Conservation (phyloP, 2,113 vertebrate species). For the Eulemur macaco region DNA sequence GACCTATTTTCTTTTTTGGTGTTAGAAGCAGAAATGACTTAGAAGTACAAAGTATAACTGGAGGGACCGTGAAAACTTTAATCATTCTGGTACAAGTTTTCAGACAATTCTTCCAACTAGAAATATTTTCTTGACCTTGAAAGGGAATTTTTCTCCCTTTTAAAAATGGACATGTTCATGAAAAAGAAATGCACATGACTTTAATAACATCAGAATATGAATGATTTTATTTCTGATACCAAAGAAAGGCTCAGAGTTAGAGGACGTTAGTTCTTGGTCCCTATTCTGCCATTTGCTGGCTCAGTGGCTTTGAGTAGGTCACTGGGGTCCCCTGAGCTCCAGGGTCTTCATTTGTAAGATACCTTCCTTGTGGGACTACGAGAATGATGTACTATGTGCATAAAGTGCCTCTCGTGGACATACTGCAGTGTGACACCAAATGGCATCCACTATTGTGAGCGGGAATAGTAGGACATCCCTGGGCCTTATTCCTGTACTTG, state of each 20-base stretch:
- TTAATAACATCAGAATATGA: neutral
- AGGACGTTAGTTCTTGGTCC: neutral
- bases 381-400: fast-evolving
- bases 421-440: neutral
- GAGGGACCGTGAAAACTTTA: conserved; percentile 10
- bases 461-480: neutral
- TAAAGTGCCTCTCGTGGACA: neutral
- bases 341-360: neutral
- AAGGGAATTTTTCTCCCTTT: neutral
- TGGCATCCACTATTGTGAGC: neutral
- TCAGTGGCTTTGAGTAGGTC: neutral
- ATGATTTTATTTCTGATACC: neutral
- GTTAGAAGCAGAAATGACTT: conserved; percentile 1
- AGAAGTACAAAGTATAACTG: conserved; percentile 61
- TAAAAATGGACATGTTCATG: conserved; percentile 13
- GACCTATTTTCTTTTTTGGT: conserved; percentile 65
- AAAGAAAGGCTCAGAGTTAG: neutral
- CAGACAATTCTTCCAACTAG: neutral
- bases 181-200: neutral
- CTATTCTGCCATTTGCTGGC: neutral
- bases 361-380: neutral
- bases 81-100: conserved; percentile 40
- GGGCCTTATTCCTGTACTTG: neutral
- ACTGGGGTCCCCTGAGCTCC: neutral
- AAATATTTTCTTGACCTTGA: conserved; percentile 39